Percentiles rank a stretch among this genome's conserved stretches.
Evolutionary conservation across 2,113 vertebrate species (phyloP).

Genomic region (Zapornia atra): DNA sequence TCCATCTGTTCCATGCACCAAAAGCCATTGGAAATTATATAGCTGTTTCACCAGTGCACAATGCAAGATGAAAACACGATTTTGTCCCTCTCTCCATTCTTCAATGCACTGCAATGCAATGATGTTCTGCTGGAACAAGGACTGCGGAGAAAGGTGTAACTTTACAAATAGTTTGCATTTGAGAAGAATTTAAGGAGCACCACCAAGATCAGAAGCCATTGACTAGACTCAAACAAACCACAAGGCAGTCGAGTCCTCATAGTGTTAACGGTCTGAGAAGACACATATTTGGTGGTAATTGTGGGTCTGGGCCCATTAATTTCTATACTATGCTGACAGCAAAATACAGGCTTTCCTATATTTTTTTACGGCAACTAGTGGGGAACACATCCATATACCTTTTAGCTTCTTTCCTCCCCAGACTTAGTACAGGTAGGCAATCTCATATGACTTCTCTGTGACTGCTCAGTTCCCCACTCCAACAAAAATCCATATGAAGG

Average conservation of each 20-base stretch:
- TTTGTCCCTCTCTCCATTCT: background rate
- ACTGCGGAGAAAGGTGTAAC: background rate
- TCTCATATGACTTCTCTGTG: background rate
- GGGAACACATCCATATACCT: background rate
- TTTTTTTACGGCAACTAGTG: background rate
- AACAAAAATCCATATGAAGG: background rate
- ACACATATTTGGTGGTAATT: background rate
- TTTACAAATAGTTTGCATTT: background rate
- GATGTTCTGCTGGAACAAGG: background rate
- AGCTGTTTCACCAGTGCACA: background rate
- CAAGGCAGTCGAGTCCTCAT: background rate
- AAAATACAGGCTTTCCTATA: background rate
- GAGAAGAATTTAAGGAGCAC: background rate
- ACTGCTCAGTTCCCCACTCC: background rate
- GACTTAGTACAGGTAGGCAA: background rate
- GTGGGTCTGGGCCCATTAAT: background rate
- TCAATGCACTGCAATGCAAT: background rate
- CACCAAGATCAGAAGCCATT: background rate
- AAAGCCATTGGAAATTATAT: background rate
- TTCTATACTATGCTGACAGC: background rate
- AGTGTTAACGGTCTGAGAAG: background rate
- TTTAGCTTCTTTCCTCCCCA: background rate
- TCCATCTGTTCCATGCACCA: background rate
- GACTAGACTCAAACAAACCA: background rate
- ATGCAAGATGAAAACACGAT: background rate